Conservation (phyloP, 2,888 invertebrate genomes). For the Hoplodrina ambigua region DNA sequence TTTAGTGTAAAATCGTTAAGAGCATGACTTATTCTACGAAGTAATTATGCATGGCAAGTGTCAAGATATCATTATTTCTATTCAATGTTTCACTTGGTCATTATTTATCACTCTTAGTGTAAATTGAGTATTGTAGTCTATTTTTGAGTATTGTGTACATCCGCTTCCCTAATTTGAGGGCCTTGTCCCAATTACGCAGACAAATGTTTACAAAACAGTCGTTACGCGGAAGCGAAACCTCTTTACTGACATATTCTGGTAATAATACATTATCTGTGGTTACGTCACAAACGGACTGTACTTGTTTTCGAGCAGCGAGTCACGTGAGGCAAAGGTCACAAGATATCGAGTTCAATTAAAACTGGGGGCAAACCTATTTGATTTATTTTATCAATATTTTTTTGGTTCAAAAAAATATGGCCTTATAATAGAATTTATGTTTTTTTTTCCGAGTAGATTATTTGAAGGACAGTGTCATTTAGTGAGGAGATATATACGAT, state of each 20-base stretch:
- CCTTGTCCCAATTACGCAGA: constrained; percentile 20
- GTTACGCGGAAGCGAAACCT: constrained; percentile 47
- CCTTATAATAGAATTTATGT: constrained; percentile 10
- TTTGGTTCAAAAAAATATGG: constrained; percentile 12
- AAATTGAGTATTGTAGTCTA: constrained; percentile 6
- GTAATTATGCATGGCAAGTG: constrained; percentile 2
- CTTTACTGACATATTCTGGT: constrained; percentile 16
- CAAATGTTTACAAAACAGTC: constrained; percentile 23
- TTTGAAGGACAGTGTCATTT: background rate
- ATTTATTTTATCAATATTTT: constrained; percentile 38
- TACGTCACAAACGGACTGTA: constrained; percentile 47
- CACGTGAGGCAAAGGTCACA: constrained; percentile 57
- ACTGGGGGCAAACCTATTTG: constrained; percentile 13
- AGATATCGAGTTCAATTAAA: constrained; percentile 49
- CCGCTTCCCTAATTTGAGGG: constrained; percentile 23
- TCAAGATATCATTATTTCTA: constrained; percentile 13
- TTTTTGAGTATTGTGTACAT: no score
- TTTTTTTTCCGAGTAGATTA: background rate
- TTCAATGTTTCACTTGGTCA: background rate
- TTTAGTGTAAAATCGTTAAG: background rate
- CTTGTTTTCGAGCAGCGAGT: constrained; percentile 53
- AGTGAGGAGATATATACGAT: background rate
- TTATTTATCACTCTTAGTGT: background rate
- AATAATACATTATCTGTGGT: constrained; percentile 34
- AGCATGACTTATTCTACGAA: background rate